Percentiles rank a stretch among this genome's conserved stretches.
These are phyloP conservation scores for Oikopleura vanhoeffeni DNA, from an alignment of 23 tunicate genomes.

Conservation along the genomic window DNA sequence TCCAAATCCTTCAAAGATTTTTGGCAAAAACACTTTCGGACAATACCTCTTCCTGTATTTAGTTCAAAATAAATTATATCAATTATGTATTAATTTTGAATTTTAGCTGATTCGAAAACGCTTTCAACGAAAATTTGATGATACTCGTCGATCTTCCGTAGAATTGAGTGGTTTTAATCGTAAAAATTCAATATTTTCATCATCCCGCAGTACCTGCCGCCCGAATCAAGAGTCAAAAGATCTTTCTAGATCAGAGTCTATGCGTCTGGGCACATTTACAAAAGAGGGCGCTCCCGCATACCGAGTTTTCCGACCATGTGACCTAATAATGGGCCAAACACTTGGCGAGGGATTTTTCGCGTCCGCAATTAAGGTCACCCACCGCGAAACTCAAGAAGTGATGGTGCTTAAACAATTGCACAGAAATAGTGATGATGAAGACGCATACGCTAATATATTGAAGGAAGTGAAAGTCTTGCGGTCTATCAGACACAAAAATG, in stretches of 20 bases:
- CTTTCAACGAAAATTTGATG: background rate
- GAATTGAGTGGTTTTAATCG: background rate
- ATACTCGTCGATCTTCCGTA: background rate
- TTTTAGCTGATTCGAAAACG: background rate
- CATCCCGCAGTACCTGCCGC: background rate
- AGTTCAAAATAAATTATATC: too few relatives aligned
- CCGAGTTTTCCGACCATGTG: constrained; percentile 79
- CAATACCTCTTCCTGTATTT: too few relatives aligned
- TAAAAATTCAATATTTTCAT: background rate
- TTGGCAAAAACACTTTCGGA: too few relatives aligned
- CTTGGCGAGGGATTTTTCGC: constrained; percentile 83
- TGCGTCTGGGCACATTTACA: constrained; percentile 21
- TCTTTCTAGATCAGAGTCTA: constrained; percentile 60
- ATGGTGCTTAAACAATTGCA: constrained; percentile 62
- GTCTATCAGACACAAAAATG: constrained; percentile 47
- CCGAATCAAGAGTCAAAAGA: constrained; percentile 16
- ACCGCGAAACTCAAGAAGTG: constrained; percentile 73
- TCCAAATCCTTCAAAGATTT: too few relatives aligned
- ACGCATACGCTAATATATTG: constrained; percentile 23
- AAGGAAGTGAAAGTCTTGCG: constrained; percentile 73
- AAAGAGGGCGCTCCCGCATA: background rate
- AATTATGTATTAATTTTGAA: background rate
- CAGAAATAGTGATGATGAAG: constrained; percentile 27
- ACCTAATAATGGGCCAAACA: constrained; percentile 51
- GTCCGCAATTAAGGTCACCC: constrained; percentile 80